Conservation (phyloP, 1,140 invertebrate genomes). For the Probaryconus sp. region DNA sequence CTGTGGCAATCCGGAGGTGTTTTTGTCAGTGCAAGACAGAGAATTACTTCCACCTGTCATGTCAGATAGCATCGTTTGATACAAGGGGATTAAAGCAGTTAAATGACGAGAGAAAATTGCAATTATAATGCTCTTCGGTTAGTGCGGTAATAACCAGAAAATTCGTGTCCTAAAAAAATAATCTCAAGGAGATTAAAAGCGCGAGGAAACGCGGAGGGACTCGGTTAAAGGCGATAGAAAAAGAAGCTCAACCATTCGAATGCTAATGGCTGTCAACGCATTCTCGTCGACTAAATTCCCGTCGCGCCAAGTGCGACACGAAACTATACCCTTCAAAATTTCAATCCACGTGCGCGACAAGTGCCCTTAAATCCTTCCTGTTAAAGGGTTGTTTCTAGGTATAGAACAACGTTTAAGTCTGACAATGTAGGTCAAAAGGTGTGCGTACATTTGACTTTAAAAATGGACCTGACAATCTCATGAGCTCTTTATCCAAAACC, state of each 20-base stretch:
- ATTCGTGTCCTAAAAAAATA: slow-evolving; percentile 48
- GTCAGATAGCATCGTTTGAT: slow-evolving; percentile 3
- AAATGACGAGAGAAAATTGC: slow-evolving; percentile 40
- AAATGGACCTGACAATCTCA: background rate
- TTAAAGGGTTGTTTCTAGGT: background rate
- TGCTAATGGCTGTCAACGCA: slow-evolving; percentile 57
- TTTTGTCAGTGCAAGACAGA: background rate
- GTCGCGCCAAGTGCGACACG: slow-evolving; percentile 14
- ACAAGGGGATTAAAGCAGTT: slow-evolving; percentile 26
- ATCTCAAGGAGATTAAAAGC: slow-evolving; percentile 56
- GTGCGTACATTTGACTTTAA: background rate
- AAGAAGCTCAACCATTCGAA: slow-evolving; percentile 47
- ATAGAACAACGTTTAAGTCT: background rate
- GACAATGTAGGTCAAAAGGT: too few species aligned
- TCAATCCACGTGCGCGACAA: slow-evolving; percentile 28
- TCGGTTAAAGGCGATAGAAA: slow-evolving; percentile 17
- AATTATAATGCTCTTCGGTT: slow-evolving; percentile 48
- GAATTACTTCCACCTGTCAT: slow-evolving; percentile 1
- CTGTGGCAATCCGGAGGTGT: too few species aligned
- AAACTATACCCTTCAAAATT: slow-evolving; percentile 34
- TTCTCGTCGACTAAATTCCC: slow-evolving; percentile 36
- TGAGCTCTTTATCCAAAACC: too few species aligned
- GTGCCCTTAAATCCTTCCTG: slow-evolving; percentile 13
- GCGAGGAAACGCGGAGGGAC: slow-evolving; percentile 19
- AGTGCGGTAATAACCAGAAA: slow-evolving; percentile 44